phyloP scores from a whole-genome alignment of 2,113 vertebrate species.

The Anguilla rostrata region DNA sequence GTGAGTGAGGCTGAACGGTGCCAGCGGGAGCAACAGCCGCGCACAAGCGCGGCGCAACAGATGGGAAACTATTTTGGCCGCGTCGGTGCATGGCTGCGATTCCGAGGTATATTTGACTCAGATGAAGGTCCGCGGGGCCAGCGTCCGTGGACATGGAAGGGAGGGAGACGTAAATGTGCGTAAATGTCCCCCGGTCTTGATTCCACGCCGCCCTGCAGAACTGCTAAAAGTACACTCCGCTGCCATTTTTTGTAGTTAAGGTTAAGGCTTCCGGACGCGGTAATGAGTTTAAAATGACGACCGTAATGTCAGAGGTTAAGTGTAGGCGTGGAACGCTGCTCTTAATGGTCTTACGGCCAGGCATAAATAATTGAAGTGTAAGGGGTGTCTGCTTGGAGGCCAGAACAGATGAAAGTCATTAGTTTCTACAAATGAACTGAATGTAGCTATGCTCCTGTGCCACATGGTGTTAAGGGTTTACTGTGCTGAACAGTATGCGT shows the following conservation, averaged over 20 bases:
- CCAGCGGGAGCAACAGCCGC: slow-evolving; percentile 39
- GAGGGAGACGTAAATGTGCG: neutral
- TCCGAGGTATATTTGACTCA: slow-evolving; percentile 41
- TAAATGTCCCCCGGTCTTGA: neutral
- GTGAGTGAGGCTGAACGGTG: slow-evolving; percentile 60
- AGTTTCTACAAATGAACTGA: slow-evolving; percentile 22
- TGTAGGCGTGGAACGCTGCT: slow-evolving; percentile 21
- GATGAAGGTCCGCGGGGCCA: slow-evolving; percentile 6
- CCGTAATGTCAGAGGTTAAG: slow-evolving; percentile 32
- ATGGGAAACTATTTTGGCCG: slow-evolving; percentile 71
- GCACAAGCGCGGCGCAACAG: slow-evolving; percentile 56
- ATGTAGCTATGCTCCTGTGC: neutral
- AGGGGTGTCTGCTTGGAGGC: slow-evolving; percentile 14
- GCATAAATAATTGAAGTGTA: slow-evolving; percentile 39
- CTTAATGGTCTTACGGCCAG: slow-evolving; percentile 25
- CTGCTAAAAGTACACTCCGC: neutral
- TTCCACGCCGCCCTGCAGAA: neutral
- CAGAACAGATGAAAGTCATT: slow-evolving; percentile 16
- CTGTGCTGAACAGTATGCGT: slow-evolving; percentile 12
- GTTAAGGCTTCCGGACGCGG: neutral
- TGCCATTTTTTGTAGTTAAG: slow-evolving; percentile 15
- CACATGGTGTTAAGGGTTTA: slow-evolving; percentile 21
- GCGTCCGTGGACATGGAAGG: slow-evolving; percentile 17
- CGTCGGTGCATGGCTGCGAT: slow-evolving; percentile 56
- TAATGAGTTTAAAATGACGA: slow-evolving; percentile 36